Conservation (phyloP, 2,797 vertebrate genomes). For the Cuniculus paca region DNA sequence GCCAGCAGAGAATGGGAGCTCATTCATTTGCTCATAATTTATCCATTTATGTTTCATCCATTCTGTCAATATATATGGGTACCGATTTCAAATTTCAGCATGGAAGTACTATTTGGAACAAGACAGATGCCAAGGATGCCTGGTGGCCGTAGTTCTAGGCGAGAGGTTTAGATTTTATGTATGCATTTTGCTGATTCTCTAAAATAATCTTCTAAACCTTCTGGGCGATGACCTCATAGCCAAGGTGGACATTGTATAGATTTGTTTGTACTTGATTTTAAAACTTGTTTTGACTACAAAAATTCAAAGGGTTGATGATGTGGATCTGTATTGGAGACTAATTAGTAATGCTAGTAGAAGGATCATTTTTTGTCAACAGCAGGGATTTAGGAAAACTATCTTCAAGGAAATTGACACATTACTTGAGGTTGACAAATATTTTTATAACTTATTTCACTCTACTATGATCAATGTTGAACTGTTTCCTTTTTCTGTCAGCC, state of each 20-base stretch:
- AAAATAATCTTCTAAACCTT: not conserved
- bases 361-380: not conserved
- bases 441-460: not conserved
- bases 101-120: not conserved
- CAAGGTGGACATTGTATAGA: not conserved
- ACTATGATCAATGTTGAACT: not conserved
- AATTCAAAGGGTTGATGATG: not conserved
- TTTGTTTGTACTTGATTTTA: conserved; percentile 16
- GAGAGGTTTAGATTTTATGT: not conserved
- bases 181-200: not conserved
- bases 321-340: not conserved
- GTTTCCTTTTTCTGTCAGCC: not conserved
- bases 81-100: not conserved
- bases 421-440: not conserved
- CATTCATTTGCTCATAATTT: not conserved
- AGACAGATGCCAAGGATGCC: not conserved
- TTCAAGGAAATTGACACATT: not conserved
- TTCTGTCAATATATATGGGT: not conserved
- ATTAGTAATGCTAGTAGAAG: conserved; percentile 1
- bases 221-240: not conserved
- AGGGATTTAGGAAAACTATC: not conserved
- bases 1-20: not conserved
- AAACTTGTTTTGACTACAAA: conserved; percentile 23
- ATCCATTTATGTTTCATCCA: not conserved
- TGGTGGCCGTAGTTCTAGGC: not conserved